Evolutionary conservation across 2,797 vertebrate species (phyloP), one percentile per base, ranked within the genome.

Genomic region (Acestrorhynchus altus): DNA sequence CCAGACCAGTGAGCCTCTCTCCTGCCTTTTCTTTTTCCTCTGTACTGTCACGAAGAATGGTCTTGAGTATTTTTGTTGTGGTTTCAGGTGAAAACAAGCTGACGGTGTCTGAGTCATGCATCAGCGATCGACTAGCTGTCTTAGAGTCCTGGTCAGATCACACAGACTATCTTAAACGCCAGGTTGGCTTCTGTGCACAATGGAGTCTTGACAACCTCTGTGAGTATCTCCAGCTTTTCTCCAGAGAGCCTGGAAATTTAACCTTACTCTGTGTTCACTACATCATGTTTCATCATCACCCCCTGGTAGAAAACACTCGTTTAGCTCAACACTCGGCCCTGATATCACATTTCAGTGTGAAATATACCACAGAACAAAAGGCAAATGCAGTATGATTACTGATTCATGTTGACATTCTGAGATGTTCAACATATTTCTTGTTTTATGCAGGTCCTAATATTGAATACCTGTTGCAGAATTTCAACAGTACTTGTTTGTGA

Each of bases 151-250:
- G 98, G 98, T 93, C 96, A 16, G 94, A 96, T 88, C 94, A 97
- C 56, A 85, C 91, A 0, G 96, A 99, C 92, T 99, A 96, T 85
- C 91, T 99, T 81, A 99, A 96, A 88, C 96, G 98, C 73, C 98
- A 99, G 89, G 98, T 99, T 28, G 98, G 98, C 77, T 99, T 99
- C 92, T 99, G 98, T 83, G 96, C 98, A 54, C 98, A 99, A 90
- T 99, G 98, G 98, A 99, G 97, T 86, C 95, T 99, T 77, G 98
- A 99, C 92, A 99, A 99, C 93, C 92, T 99, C 78, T 99, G 98
- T 99, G 92, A 96, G 98, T 96, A 63, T 40, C 35, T 70, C 35
- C 18, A 13, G 16, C 3, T 76, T 40, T 16, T 6, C 12, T 49
- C 0, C 20, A 63, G 15, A 20, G 12, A 0, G 11, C 7, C 7